Base-by-base conservation (phyloP, 2,888 invertebrate genomes). In the Drosophila flavopinicola region DNA sequence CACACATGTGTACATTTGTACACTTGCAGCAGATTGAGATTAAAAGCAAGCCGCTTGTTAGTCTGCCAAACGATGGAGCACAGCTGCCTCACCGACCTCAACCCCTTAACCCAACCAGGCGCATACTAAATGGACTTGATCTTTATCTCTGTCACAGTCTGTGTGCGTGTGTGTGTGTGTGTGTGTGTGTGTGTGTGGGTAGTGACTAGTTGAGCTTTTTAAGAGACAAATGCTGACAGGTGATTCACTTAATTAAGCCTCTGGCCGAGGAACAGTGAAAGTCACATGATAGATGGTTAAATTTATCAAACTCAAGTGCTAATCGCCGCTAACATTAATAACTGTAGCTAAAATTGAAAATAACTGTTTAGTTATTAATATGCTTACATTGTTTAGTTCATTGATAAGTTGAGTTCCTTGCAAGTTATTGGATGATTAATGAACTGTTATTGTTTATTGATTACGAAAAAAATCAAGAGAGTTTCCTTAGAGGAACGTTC, bases 1-100 rank as follows among this genome's bases (percentile, higher is more conserved):
- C 39, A 30, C 15, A 45, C 25, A 51, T 38, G 41, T 5, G 23
- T 24, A 47, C n/a, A 23, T 4, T 2, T 6, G 25, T 20, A 45
- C 27, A 39, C 24, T 32, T 32, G 20, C 35, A 51, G 17, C 35
- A 54, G 49, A 58, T 61, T 56, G 48, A 85, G 78, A 85, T 85
- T 85, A 78, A 78, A 80, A 82, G 85, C 82, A 52, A 61, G 66
- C 78, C 78, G 85, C 82, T 78, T 78, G 76, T 57, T 60, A 69
- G 57, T 57, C 64, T 42, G 42, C 30, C 51, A 44, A 44, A 39
- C 49, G 38, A 29, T 23, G 59, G 9, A 39, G 67, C 63, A 57
- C 63, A 57, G 70, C 69, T 57, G 75, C 60, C 51, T 33, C 30
- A 39, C 42, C 54, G 73, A 72, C 76, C 72, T 73, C 72, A 72